Percentiles rank a stretch among this genome's conserved stretches.
Evolutionary conservation across 2,888 invertebrate species (phyloP).

Genomic region (Caenorhabditis panamensis): DNA sequence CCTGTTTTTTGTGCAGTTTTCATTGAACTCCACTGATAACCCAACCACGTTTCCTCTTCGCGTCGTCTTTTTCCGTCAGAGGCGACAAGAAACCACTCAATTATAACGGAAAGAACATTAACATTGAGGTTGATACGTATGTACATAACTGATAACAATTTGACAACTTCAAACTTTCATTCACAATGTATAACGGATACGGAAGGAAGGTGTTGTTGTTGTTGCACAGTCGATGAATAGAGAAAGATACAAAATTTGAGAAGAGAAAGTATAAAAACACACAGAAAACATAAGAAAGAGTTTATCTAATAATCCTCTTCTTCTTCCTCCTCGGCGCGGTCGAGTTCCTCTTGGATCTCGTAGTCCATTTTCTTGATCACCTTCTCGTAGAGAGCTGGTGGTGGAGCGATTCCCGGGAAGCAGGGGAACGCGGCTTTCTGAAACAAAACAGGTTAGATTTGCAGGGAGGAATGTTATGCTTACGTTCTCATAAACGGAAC

Average conservation of each 20-base stretch:
- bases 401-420: slow-evolving; percentile 80
- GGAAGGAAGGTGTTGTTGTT: no score
- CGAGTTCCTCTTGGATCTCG: slow-evolving; percentile 66
- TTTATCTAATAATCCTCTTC: slow-evolving; percentile 37
- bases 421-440: slow-evolving; percentile 79
- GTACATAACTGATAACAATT: neutral
- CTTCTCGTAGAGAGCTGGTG: slow-evolving; percentile 72
- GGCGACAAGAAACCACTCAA: neutral
- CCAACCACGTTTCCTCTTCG: neutral
- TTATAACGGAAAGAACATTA: slow-evolving; percentile 9
- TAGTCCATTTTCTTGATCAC: slow-evolving; percentile 66
- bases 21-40: neutral
- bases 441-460: slow-evolving; percentile 27
- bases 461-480: slow-evolving; percentile 47
- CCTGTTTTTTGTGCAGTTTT: neutral
- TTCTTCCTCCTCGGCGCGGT: slow-evolving; percentile 59
- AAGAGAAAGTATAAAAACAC: neutral
- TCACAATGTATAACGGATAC: neutral
- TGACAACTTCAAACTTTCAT: neutral
- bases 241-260: neutral
- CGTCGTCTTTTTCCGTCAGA: neutral
- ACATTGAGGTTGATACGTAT: neutral
- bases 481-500: slow-evolving; percentile 78
- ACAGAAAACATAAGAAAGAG: neutral
- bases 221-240: no score